These are phyloP conservation scores for Drosophila eugracilis DNA, from an alignment of 1,140 invertebrate genomes.

Conservation along the genomic window DNA sequence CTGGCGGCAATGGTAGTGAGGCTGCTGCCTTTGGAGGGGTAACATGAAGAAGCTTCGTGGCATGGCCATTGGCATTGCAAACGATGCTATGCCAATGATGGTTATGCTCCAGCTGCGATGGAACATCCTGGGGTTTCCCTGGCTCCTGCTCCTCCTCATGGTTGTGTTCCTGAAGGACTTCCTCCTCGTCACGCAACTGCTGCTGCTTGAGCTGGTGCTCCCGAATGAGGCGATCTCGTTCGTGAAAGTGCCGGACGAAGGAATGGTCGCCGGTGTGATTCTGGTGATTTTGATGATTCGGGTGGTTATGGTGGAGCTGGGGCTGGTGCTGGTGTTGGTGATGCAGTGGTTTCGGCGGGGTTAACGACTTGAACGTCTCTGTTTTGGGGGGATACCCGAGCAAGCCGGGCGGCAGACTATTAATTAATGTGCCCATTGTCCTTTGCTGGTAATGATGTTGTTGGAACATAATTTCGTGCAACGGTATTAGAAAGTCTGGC, in stretches of 20 bases:
- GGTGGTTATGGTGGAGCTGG: slow-evolving; percentile 31
- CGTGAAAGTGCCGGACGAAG: slow-evolving; percentile 82
- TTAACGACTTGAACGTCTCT: slow-evolving; percentile 76
- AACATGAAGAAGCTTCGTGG: slow-evolving; percentile 27
- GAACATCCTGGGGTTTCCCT: slow-evolving; percentile 15
- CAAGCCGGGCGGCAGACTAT: slow-evolving; percentile 65
- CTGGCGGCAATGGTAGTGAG: background rate
- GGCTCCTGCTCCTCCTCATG: slow-evolving; percentile 13
- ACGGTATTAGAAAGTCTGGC: slow-evolving; percentile 76
- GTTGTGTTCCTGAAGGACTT: slow-evolving; percentile 37
- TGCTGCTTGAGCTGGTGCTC: slow-evolving; percentile 82
- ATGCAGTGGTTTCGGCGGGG: slow-evolving; percentile 60
- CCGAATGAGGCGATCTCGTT: slow-evolving; percentile 83
- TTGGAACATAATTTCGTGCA: slow-evolving; percentile 79
- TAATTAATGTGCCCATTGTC: slow-evolving; percentile 76
- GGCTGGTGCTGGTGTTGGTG: no score
- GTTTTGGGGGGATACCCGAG: slow-evolving; percentile 42
- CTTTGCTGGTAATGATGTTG: slow-evolving; percentile 58
- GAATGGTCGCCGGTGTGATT: slow-evolving; percentile 66
- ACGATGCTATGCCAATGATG: slow-evolving; percentile 81
- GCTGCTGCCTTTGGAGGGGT: slow-evolving; percentile 8
- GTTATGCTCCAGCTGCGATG: slow-evolving; percentile 59
- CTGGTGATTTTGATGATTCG: slow-evolving; percentile 10
- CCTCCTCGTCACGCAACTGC: slow-evolving; percentile 66
- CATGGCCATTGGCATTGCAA: slow-evolving; percentile 69